Conservation (phyloP, 2,888 invertebrate species). For the Apodemia duryi region DNA sequence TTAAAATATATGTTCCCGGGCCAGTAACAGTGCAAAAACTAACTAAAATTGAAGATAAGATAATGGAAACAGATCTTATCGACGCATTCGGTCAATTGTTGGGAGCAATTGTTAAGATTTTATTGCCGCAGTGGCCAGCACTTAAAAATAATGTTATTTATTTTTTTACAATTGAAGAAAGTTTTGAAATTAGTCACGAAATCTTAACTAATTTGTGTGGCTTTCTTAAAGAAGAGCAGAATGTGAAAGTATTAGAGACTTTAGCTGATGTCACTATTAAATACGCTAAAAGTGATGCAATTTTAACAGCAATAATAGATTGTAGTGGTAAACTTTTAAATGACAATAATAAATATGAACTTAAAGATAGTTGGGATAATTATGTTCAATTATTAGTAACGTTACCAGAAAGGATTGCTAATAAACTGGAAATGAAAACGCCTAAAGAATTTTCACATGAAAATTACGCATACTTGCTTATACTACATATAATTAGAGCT, state of each 20-base stretch:
- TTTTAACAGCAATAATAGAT: constrained; percentile 73
- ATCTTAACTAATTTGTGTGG: constrained; percentile 65
- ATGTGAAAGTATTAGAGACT: constrained; percentile 46
- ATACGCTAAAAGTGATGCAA: constrained; percentile 76
- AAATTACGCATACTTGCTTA: constrained; percentile 78
- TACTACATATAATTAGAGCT: constrained; percentile 80
- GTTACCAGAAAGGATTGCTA: constrained; percentile 85
- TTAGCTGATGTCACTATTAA: constrained; percentile 62
- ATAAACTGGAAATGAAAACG: constrained; percentile 77
- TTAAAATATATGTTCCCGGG: constrained; percentile 66
- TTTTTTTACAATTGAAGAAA: constrained; percentile 78
- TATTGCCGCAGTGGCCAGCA: constrained; percentile 80
- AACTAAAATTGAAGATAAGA: constrained; percentile 63
- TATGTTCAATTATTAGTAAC: constrained; percentile 82
- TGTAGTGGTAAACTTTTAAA: constrained; percentile 36
- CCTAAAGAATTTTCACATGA: constrained; percentile 79
- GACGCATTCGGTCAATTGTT: constrained; percentile 74
- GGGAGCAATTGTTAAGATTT: constrained; percentile 59
- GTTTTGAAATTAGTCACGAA: constrained; percentile 64
- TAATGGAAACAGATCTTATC: constrained; percentile 49
- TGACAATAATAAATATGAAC: constrained; percentile 31
- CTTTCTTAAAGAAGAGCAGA: constrained; percentile 61
- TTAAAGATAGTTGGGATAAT: constrained; percentile 62
- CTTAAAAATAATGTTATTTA: constrained; percentile 58
- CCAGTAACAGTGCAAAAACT: constrained; percentile 84